Evolutionary conservation across 1,140 invertebrate genomes (phyloP).

Genomic region (Nebria ingens): DNA sequence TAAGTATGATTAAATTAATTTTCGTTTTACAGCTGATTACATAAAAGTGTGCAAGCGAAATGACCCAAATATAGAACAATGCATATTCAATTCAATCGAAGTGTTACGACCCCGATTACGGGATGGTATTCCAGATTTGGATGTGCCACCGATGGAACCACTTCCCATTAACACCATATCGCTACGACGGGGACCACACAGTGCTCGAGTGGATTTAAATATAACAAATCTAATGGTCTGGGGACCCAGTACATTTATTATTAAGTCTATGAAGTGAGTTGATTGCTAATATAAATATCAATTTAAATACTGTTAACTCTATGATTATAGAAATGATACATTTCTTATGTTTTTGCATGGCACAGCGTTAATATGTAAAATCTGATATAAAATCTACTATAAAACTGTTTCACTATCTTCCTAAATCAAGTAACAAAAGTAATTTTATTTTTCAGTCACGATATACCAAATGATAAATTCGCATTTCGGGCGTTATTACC

Average conservation of each 20-base stretch:
- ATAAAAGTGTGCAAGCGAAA: conserved; percentile 53
- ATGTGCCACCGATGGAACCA: conserved; percentile 54
- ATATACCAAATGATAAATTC: conserved; percentile 39
- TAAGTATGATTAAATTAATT: not conserved
- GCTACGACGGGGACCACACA: conserved; percentile 24
- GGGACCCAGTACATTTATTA: conserved; percentile 24
- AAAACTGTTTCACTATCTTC: no score
- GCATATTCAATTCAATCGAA: conserved; percentile 53
- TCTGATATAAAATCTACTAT: no score
- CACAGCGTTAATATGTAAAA: no score
- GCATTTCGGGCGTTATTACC: conserved; percentile 36
- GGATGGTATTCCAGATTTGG: conserved; percentile 54
- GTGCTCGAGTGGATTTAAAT: conserved; percentile 26
- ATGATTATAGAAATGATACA: no score
- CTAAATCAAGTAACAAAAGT: no score
- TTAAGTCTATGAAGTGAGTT: not conserved
- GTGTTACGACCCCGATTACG: conserved; percentile 45
- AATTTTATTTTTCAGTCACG: conserved; percentile 34
- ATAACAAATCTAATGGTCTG: conserved; percentile 29
- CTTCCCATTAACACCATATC: conserved; percentile 35
- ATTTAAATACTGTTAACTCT: no score
- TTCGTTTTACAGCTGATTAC: conserved; percentile 46
- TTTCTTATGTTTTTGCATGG: no score
- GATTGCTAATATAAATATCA: no score
- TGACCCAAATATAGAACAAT: conserved; percentile 50